These are phyloP conservation scores for Euzophera pinguis DNA, from an alignment of 2,888 invertebrate genomes.

Conservation along the genomic window DNA sequence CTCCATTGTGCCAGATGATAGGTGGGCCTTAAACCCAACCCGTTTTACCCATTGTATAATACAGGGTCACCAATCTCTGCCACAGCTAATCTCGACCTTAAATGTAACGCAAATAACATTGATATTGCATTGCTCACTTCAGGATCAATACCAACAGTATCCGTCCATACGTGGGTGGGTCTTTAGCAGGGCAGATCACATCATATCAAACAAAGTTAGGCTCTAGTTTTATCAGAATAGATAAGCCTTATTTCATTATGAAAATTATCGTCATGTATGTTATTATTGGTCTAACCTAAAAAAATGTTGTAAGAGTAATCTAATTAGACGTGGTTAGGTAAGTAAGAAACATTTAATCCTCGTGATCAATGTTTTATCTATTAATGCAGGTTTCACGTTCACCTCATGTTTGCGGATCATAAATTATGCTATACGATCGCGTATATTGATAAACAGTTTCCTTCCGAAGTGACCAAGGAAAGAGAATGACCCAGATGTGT, in stretches of 20 bases:
- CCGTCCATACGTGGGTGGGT: constrained; percentile 24
- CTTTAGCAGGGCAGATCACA: constrained; percentile 24
- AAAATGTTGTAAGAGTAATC: background rate
- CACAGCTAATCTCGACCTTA: constrained; percentile 27
- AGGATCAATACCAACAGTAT: constrained; percentile 32
- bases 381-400: constrained; percentile 18
- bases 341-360: constrained; percentile 17
- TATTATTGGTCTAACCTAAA: background rate
- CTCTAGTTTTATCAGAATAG: constrained; percentile 10
- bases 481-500: constrained; percentile 46
- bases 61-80: constrained; percentile 31
- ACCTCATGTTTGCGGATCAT: constrained; percentile 9
- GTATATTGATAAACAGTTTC: constrained; percentile 8
- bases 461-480: constrained; percentile 31
- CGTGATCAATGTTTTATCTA: constrained; percentile 25
- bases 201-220: constrained; percentile 22
- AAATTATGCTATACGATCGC: constrained; percentile 8
- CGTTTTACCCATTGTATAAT: constrained; percentile 27
- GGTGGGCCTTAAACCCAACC: constrained; percentile 30
- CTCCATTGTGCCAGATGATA: constrained; percentile 41
- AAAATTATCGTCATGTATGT: background rate
- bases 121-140: constrained; percentile 19
- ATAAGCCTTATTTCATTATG: background rate
- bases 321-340: background rate
- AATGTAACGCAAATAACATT: constrained; percentile 17